These are phyloP conservation scores for Tyrophagus putrescentiae DNA, from an alignment of 1,140 invertebrate genomes.

Conservation along the genomic window DNA sequence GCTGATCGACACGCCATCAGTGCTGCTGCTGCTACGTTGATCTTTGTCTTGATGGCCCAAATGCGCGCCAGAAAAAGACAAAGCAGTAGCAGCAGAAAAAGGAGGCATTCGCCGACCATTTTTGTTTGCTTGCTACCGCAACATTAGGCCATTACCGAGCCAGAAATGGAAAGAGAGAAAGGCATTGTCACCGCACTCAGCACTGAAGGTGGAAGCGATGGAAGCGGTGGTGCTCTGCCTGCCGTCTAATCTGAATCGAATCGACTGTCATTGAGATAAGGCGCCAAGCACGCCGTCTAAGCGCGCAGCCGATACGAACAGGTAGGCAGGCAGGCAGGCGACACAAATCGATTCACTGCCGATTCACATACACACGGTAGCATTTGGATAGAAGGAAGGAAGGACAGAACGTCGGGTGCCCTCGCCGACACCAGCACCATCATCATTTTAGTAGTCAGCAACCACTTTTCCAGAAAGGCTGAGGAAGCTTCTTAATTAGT, in stretches of 20 bases:
- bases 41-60: conserved; percentile 14
- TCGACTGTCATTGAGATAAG: conserved; percentile 11
- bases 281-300: not conserved
- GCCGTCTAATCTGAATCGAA: conserved; percentile 5
- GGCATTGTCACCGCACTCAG: no score
- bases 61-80: conserved; percentile 5
- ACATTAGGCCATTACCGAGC: not conserved
- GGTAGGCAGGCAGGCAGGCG: not conserved
- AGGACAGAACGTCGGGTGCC: no score
- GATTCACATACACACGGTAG: no score
- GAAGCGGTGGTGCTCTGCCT: not conserved
- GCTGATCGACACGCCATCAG: no score
- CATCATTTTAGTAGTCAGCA: no score
- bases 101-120: not conserved
- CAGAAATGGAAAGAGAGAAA: no score
- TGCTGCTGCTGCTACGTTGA: not conserved
- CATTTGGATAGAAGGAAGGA: no score
- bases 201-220: no score
- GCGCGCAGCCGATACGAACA: not conserved
- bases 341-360: conserved; percentile 7
- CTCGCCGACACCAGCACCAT: no score
- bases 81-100: no score
- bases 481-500: no score
- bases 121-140: not conserved
- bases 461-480: no score